Percentiles rank a stretch among this genome's conserved stretches.
Evolutionary conservation across 2,113 vertebrate species (phyloP).

Genomic region (Phylloscopus whistleri): DNA sequence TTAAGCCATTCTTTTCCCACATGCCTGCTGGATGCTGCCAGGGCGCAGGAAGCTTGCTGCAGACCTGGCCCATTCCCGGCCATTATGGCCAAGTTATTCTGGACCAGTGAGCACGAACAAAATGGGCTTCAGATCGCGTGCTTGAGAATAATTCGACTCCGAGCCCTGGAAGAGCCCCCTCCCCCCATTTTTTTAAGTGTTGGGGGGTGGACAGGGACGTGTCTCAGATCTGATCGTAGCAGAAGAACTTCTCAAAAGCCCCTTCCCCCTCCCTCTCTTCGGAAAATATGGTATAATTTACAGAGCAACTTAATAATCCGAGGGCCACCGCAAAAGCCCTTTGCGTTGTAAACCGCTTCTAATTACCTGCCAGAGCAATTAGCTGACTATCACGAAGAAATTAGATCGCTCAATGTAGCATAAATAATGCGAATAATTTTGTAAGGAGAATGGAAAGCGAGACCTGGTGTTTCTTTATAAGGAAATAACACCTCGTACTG

Average conservation of each 20-base stretch:
- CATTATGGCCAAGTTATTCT: constrained; percentile 99
- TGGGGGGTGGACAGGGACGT: constrained; percentile 12
- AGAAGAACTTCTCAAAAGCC: constrained; percentile 76
- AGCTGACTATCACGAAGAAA: constrained; percentile 91
- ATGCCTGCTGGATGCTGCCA: constrained; percentile 90
- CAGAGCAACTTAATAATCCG: constrained; percentile 85
- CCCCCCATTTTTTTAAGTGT: constrained; percentile 52
- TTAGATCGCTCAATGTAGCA: constrained; percentile 91
- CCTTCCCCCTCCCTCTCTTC: constrained; percentile 56
- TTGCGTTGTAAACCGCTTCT: constrained; percentile 82
- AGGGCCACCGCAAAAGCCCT: constrained; percentile 79
- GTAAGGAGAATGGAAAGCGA: constrained; percentile 83
- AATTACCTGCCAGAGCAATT: constrained; percentile 96
- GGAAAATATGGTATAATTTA: constrained; percentile 86
- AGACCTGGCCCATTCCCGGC: constrained; percentile 93
- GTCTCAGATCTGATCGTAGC: constrained; percentile 67
- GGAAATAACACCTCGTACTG: constrained; percentile 83
- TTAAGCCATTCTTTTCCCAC: constrained; percentile 90
- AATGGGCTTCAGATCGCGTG: constrained; percentile 93
- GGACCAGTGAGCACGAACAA: constrained; percentile 97
- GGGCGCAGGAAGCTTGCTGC: constrained; percentile 92
- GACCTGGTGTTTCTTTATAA: constrained; percentile 86
- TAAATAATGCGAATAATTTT: constrained; percentile 89
- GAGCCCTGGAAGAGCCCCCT: constrained; percentile 70
- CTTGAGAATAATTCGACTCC: constrained; percentile 85